Base-by-base conservation (phyloP, 2,113 vertebrate genomes). In the Gopherus flavomarginatus region DNA sequence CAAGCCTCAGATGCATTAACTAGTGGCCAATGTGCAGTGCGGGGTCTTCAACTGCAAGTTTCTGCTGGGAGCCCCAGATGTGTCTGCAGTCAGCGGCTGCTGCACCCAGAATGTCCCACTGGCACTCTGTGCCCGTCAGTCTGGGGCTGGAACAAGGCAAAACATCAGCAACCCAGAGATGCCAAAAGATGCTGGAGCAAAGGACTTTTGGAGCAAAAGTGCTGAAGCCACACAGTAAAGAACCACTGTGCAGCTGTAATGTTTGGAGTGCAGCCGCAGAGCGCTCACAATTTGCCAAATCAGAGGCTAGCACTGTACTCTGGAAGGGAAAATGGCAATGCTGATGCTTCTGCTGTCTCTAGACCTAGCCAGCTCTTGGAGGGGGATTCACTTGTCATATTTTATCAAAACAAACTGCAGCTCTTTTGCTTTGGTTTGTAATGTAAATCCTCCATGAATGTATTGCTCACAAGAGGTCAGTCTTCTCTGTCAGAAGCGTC, bases 31-130 rank as follows among this genome's bases (percentile, higher is more conserved):
- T 92, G 79, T 82, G 78, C 88, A 94, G 56, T 89, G 52, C 49
- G 93, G 81, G 11, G 24, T 94, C 95, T 97, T 87, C 92, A 72
- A 89, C 93, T 79, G 93, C 72, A 85, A 57, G 65, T 92, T 96
- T 81, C 49, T 96, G 89, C 95, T 29, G 75, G 75, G 72, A 77
- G 22, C 42, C 22, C 72, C 22, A 83, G 89, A 57, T 19, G 83
- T 75, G 38, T 26, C 87, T 72, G 83, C 81, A 88, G 31, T 50
- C 57, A 95, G 53, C 92, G 94, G 90, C 85, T 95, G 87, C 81
- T 95, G 44, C 69, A 91, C 49, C 52, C 78, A 90, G 83, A 79
- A 87, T 84, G 92, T 91, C 95, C 92, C 87, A 87, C n/a, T 81
- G 85, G 89, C 79, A 86, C 93, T 79, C 78, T 91, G 85, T 92